A percentile compares a stretch with the other conserved stretches of the same genome.
Evolutionary conservation across 1,140 invertebrate species (phyloP).

Genomic region (Aphidius ervi): DNA sequence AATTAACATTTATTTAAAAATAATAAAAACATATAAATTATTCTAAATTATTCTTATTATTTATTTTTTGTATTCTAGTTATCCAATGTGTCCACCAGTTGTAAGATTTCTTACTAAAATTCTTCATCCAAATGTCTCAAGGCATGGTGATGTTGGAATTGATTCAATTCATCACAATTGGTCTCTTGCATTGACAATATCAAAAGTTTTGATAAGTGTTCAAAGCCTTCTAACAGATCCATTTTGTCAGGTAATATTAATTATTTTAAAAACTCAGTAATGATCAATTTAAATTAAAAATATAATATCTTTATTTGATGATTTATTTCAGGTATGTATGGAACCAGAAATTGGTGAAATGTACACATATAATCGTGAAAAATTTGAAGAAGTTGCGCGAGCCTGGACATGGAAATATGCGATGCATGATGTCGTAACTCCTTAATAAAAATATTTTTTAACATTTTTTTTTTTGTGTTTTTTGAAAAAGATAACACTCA

Average conservation of each 20-base stretch:
- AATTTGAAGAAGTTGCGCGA: conserved; percentile 79
- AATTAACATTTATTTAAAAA: conserved; percentile 25
- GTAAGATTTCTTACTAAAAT: conserved; percentile 88
- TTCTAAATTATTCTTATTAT: conserved; percentile 15
- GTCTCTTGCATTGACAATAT: conserved; percentile 88
- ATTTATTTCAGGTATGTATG: conserved; percentile 74
- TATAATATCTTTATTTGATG: background rate
- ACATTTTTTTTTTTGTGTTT: no score
- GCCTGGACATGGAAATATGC: conserved; percentile 91
- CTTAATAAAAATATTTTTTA: conserved; percentile 30
- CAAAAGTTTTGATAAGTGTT: conserved; percentile 84
- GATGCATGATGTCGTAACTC: conserved; percentile 77
- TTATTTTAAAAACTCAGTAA: background rate
- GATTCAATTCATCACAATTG: conserved; percentile 95
- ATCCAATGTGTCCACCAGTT: conserved; percentile 86
- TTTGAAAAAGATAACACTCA: no score
- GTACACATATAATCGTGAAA: conserved; percentile 69
- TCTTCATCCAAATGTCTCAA: conserved; percentile 90
- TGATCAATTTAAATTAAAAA: background rate
- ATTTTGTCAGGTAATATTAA: conserved; percentile 65
- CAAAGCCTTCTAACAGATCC: conserved; percentile 92
- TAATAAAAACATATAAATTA: background rate
- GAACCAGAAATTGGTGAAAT: conserved; percentile 80
- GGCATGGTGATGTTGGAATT: conserved; percentile 93
- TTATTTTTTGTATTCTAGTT: conserved; percentile 56